Conservation (phyloP, 2,113 vertebrate species). For the Varanus komodoensis region DNA sequence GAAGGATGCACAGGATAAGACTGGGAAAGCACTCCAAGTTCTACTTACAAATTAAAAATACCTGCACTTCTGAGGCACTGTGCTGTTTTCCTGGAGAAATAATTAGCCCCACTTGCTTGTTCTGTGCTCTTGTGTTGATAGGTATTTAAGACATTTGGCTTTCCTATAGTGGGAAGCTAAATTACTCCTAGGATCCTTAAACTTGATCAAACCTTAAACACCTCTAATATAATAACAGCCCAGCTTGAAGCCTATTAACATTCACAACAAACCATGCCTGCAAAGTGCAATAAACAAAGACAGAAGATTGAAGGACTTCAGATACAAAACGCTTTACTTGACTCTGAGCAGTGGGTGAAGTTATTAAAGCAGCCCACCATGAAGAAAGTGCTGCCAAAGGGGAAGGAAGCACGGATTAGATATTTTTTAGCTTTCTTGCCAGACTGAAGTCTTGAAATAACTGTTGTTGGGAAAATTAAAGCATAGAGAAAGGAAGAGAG, state of each 20-base stretch:
- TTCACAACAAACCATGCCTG: not conserved
- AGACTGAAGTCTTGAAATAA: not conserved
- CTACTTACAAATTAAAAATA: conserved; percentile 8
- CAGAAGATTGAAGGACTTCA: conserved; percentile 40
- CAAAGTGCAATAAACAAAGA: conserved; percentile 34
- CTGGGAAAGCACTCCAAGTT: not conserved
- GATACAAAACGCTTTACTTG: conserved; percentile 13
- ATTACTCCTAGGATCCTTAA: conserved; percentile 25
- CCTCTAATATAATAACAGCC: conserved; percentile 29
- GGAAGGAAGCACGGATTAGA: not conserved
- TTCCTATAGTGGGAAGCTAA: not conserved
- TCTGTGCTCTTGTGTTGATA: conserved; percentile 11
- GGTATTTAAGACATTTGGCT: conserved; percentile 9
- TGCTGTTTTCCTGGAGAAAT: not conserved
- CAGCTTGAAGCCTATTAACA: conserved; percentile 17
- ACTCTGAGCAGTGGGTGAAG: conserved; percentile 34
- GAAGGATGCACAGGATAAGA: not conserved
- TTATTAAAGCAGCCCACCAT: conserved; percentile 16
- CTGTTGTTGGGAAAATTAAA: not conserved
- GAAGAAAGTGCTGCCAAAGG: conserved; percentile 9
- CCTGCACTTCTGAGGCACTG: not conserved
- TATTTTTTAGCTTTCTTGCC: not conserved
- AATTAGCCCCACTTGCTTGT: conserved; percentile 20
- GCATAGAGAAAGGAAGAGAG: not conserved
- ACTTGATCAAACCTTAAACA: conserved; percentile 29